phyloP scores from a whole-genome alignment of 2,797 vertebrate species.

The Botia almorhae region DNA sequence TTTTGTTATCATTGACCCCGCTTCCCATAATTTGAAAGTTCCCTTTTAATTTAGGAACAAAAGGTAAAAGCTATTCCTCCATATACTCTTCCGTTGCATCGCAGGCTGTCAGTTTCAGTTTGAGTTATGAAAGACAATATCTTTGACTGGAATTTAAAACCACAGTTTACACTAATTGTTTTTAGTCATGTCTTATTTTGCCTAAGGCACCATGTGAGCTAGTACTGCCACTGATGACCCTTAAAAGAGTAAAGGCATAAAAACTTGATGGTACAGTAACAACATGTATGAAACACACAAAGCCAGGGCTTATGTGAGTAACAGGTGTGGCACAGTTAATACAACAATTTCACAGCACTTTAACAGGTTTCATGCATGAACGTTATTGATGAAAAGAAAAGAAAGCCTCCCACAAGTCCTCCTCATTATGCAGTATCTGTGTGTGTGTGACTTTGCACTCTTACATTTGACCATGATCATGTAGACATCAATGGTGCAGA shows the following conservation, averaged over 20 bases:
- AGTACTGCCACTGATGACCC: not conserved
- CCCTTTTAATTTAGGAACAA: too few species aligned
- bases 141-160: too few species aligned
- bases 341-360: not conserved
- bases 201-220: not conserved
- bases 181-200: not conserved
- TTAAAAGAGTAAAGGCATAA: not conserved
- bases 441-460: slow-evolving; percentile 54
- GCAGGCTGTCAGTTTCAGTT: too few species aligned
- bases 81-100: too few species aligned
- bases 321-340: not conserved
- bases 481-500: slow-evolving; percentile 98
- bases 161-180: too few species aligned
- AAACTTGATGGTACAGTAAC: not conserved
- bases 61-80: too few species aligned
- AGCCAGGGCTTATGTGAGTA: not conserved
- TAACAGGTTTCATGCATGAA: not conserved
- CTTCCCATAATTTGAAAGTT: too few species aligned
- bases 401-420: not conserved
- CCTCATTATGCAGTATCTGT: not conserved
- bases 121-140: too few species aligned
- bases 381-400: not conserved
- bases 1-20: too few species aligned
- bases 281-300: slow-evolving; percentile 16
- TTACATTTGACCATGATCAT: slow-evolving; percentile 99